Conservation (phyloP, 2,888 invertebrate species). For the Timandra comae region DNA sequence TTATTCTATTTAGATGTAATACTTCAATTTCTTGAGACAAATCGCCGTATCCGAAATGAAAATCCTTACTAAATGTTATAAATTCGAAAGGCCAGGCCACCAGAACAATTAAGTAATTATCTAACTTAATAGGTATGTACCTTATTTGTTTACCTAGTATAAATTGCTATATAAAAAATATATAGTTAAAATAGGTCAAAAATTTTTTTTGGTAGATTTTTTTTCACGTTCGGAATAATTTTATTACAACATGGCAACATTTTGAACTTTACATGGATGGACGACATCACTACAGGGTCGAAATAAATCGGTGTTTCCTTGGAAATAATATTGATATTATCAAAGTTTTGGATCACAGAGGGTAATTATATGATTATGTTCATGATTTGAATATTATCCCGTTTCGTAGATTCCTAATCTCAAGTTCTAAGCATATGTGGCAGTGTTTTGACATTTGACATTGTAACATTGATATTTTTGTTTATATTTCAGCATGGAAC, state of each 20-base stretch:
- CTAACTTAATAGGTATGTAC: no score
- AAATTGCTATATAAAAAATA: no score
- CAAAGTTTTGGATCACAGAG: constrained; percentile 33
- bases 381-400: constrained; percentile 9
- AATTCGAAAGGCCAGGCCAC: no score
- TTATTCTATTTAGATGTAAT: no score
- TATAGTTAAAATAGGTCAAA: no score
- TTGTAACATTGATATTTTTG: constrained; percentile 55
- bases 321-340: constrained; percentile 72
- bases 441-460: constrained; percentile 74
- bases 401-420: constrained; percentile 11
- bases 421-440: constrained; percentile 51
- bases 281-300: constrained; percentile 48
- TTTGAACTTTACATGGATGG: constrained; percentile 40
- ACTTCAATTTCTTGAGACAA: no score
- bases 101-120: no score
- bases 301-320: constrained; percentile 73
- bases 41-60: no score
- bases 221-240: no score
- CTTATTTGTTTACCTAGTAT: no score
- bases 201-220: constrained; percentile 1
- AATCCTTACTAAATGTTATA: no score
- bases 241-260: constrained; percentile 44
- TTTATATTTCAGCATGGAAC: constrained; percentile 69
- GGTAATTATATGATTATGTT: constrained; percentile 30